These are phyloP conservation scores for Perizoma affinitatum DNA, from an alignment of 2,888 invertebrate species.

Conservation along the genomic window DNA sequence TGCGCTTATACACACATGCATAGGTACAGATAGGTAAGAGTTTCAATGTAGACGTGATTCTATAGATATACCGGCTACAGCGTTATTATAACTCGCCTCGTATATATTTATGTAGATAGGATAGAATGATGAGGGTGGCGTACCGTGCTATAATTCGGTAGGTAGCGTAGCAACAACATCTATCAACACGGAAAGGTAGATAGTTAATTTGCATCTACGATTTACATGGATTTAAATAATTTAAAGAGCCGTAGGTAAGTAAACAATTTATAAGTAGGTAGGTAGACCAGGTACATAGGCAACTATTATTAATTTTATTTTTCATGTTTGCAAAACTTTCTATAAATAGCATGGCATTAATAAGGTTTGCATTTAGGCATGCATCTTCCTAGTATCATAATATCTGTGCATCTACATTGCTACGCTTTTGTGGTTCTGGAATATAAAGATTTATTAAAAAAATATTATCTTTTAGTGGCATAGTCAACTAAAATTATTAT, in stretches of 20 bases:
- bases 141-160: conserved; percentile 11
- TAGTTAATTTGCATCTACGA: not conserved
- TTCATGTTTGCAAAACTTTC: too few relatives aligned
- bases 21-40: conserved; percentile 29
- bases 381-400: too few relatives aligned
- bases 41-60: conserved; percentile 33
- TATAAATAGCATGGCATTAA: too few relatives aligned
- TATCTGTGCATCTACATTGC: too few relatives aligned
- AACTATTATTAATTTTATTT: too few relatives aligned
- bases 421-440: too few relatives aligned
- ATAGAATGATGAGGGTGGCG: conserved; percentile 21
- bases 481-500: too few relatives aligned
- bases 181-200: conserved; percentile 12
- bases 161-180: conserved; percentile 23
- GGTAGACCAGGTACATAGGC: too few relatives aligned
- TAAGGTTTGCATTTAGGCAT: too few relatives aligned
- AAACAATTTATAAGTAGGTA: too few relatives aligned
- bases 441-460: too few relatives aligned
- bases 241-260: not conserved
- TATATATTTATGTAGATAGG: conserved; percentile 11
- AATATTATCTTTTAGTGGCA: too few relatives aligned
- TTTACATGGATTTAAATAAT: not conserved
- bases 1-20: conserved; percentile 58
- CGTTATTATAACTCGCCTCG: not conserved
- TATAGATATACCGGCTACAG: conserved; percentile 27